Evolutionary conservation across 2,888 invertebrate species (phyloP).

Genomic region (Morinoia aosen): DNA sequence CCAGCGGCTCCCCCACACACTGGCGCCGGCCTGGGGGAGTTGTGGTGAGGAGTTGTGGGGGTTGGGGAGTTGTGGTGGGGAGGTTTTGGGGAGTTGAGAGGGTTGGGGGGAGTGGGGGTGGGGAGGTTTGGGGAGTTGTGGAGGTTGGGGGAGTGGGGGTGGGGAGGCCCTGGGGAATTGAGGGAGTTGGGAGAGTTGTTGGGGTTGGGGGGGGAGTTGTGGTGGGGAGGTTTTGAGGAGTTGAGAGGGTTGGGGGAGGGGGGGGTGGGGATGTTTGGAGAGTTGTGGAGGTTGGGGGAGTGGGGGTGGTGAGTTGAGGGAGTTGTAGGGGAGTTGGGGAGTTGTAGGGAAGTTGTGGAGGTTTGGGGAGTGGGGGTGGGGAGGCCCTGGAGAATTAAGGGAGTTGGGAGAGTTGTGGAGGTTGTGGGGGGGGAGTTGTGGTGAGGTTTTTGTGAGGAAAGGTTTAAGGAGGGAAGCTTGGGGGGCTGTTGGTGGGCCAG

Average conservation of each 20-base stretch:
- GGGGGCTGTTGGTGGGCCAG: not conserved
- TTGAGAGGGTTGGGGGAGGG: not conserved
- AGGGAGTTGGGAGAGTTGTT: not conserved
- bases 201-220: not conserved
- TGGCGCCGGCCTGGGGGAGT: not conserved
- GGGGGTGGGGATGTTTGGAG: not conserved
- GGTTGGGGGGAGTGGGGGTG: too few relatives aligned
- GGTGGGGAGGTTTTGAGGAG: not conserved
- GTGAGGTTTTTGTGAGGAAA: not conserved
- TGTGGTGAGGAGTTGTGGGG: too few relatives aligned
- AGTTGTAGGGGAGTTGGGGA: too few relatives aligned
- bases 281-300: not conserved
- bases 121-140: too few relatives aligned
- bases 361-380: too few relatives aligned
- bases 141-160: not conserved
- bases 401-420: not conserved
- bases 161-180: too few relatives aligned
- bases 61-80: too few relatives aligned
- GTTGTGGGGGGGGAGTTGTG: too few relatives aligned
- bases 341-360: too few relatives aligned
- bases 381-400: too few relatives aligned
- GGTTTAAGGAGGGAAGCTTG: not conserved
- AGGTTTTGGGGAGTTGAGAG: too few relatives aligned
- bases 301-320: not conserved
- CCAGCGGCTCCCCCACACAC: not conserved